A percentile compares a stretch with the other conserved stretches of the same genome.
These are phyloP conservation scores for Pollachius pollachius DNA, from an alignment of 2,113 vertebrate genomes.

Conservation along the genomic window DNA sequence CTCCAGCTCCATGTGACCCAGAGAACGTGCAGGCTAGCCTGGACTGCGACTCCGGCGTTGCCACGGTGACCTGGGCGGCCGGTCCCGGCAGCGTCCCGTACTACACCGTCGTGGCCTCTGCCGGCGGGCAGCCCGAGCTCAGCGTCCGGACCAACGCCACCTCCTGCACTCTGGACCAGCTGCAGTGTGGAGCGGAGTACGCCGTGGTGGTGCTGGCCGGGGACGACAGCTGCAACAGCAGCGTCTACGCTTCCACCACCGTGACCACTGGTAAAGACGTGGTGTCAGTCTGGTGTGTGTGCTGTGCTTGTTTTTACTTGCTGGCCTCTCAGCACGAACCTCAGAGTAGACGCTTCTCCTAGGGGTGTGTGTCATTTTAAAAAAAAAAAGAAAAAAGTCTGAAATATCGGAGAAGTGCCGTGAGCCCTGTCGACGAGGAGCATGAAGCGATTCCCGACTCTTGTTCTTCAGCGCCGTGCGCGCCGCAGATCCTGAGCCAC, in stretches of 20 bases:
- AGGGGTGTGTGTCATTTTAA: too few species aligned
- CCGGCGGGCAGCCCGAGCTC: not conserved
- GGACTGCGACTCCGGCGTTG: conserved; percentile 53
- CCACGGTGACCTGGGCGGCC: conserved; percentile 60
- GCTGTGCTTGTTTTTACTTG: too few species aligned
- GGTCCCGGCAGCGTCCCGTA: conserved; percentile 47
- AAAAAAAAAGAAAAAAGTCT: too few species aligned
- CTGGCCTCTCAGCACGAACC: too few species aligned
- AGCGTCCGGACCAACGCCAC: conserved; percentile 43
- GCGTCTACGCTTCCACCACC: conserved; percentile 36
- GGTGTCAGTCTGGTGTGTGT: too few species aligned
- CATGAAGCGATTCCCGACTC: not conserved
- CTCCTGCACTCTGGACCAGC: conserved; percentile 57
- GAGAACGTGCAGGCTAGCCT: conserved; percentile 40
- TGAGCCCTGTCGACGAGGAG: too few species aligned
- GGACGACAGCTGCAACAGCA: conserved; percentile 66
- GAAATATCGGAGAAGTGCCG: too few species aligned
- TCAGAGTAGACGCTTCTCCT: too few species aligned
- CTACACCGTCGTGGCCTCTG: conserved; percentile 61
- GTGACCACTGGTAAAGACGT: conserved; percentile 61
- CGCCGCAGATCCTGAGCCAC: conserved; percentile 51
- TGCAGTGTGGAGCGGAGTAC: conserved; percentile 68
- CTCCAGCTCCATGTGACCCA: conserved; percentile 72
- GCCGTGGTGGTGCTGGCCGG: conserved; percentile 66
- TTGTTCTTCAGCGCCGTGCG: conserved; percentile 59